phyloP scores from a whole-genome alignment of 2,888 invertebrate species.

The Leptopilina syphax region DNA sequence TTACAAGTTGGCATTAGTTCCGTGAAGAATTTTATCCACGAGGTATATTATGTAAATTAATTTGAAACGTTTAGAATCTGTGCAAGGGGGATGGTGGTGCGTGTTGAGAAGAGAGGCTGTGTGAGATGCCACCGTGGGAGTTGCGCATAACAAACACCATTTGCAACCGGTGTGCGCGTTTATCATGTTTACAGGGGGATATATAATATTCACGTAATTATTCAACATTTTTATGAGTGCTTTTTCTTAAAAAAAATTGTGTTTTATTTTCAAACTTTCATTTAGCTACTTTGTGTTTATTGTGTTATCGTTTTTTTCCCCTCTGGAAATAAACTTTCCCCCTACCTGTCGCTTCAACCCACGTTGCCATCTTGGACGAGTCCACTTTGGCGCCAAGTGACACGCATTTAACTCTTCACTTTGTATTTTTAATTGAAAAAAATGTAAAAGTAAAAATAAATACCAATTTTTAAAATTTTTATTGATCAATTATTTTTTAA shows the following conservation, averaged over 20 bases:
- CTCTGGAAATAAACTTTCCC: constrained; percentile 23
- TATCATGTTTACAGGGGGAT: constrained; percentile 42
- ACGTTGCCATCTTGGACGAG: constrained; percentile 74
- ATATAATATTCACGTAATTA: not conserved
- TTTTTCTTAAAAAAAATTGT: not conserved
- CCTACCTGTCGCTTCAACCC: constrained; percentile 50
- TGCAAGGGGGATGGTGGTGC: constrained; percentile 29
- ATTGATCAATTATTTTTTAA: not conserved
- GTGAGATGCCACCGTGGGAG: constrained; percentile 57
- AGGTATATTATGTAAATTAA: constrained; percentile 63
- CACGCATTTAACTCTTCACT: constrained; percentile 23
- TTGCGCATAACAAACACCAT: constrained; percentile 68
- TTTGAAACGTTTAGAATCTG: constrained; percentile 54
- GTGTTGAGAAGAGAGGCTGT: constrained; percentile 41
- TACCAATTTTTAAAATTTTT: no score
- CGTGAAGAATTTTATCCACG: constrained; percentile 9
- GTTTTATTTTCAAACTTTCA: not conserved
- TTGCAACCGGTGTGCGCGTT: constrained; percentile 62
- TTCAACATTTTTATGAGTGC: not conserved
- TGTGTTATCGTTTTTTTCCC: not conserved
- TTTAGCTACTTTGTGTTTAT: not conserved
- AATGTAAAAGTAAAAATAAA: no score
- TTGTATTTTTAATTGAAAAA: not conserved
- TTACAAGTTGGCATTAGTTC: constrained; percentile 29
- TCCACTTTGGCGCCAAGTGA: constrained; percentile 64